Conservation (phyloP, 2,888 invertebrate genomes). For the Cylindroiulus punctatus region DNA sequence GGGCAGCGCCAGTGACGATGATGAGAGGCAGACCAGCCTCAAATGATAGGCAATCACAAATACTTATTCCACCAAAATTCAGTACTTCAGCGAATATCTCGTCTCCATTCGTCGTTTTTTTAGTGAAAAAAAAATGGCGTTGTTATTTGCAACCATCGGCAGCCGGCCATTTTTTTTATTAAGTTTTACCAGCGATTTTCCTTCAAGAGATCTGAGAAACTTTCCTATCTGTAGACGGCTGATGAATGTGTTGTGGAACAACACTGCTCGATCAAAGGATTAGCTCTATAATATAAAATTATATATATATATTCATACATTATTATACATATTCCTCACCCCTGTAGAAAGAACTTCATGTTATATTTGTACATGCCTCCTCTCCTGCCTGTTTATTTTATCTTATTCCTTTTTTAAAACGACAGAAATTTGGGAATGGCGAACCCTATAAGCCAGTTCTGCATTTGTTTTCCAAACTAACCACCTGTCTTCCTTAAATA, state of each 20-base stretch:
- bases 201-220: constrained; percentile 29
- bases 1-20: constrained; percentile 50
- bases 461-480: not conserved
- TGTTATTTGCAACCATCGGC: not conserved
- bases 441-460: not conserved
- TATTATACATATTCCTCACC: constrained; percentile 35
- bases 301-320: not conserved
- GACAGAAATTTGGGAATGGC: not conserved
- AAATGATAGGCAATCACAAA: constrained; percentile 42
- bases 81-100: constrained; percentile 28
- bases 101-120: constrained; percentile 17
- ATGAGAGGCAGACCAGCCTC: constrained; percentile 53
- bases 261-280: constrained; percentile 22
- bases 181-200: constrained; percentile 40
- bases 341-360: constrained; percentile 42
- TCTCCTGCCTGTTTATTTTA: not conserved
- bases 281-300: constrained; percentile 23
- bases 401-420: not conserved
- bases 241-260: not conserved
- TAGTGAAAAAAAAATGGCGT: not conserved
- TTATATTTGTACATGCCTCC: constrained; percentile 45
- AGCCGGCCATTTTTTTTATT: constrained; percentile 43
- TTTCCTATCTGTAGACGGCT: constrained; percentile 4
- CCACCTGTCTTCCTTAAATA: constrained; percentile 9
- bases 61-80: constrained; percentile 38